Evolutionary conservation across 2,888 invertebrate genomes (phyloP).

Genomic region (Pheosia gnoma): DNA sequence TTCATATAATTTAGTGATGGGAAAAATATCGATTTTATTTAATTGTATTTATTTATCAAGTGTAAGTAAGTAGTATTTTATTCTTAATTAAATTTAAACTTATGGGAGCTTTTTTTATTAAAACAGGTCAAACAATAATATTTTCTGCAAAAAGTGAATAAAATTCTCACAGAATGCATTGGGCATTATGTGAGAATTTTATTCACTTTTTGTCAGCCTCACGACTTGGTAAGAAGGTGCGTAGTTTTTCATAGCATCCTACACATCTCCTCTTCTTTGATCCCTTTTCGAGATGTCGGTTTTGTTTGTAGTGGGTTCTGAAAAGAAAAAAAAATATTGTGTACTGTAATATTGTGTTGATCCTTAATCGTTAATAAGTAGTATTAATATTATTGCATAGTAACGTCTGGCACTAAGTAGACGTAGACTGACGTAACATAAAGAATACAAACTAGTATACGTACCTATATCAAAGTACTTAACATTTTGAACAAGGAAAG

Average conservation of each 20-base stretch:
- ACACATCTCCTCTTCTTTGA: constrained; percentile 17
- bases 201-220: constrained; percentile 22
- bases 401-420: too few species aligned
- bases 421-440: too few species aligned
- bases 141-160: constrained; percentile 8
- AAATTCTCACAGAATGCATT: too few species aligned
- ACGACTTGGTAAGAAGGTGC: constrained; percentile 14
- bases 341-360: constrained; percentile 17
- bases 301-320: neutral
- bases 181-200: constrained; percentile 13
- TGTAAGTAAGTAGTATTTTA: too few species aligned
- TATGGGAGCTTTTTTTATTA: constrained; percentile 6
- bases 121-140: constrained; percentile 11
- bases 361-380: constrained; percentile 18
- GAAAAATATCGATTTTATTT: too few species aligned
- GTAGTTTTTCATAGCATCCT: constrained; percentile 22
- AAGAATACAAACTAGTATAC: too few species aligned
- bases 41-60: too few species aligned
- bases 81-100: too few species aligned
- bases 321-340: too few species aligned
- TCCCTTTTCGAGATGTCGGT: constrained; percentile 7
- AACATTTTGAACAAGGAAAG: too few species aligned
- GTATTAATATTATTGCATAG: constrained; percentile 20
- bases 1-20: too few species aligned
- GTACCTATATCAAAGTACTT: too few species aligned